phyloP scores from a whole-genome alignment of 2,797 vertebrate genomes.

The Pogonophryne albipinna region DNA sequence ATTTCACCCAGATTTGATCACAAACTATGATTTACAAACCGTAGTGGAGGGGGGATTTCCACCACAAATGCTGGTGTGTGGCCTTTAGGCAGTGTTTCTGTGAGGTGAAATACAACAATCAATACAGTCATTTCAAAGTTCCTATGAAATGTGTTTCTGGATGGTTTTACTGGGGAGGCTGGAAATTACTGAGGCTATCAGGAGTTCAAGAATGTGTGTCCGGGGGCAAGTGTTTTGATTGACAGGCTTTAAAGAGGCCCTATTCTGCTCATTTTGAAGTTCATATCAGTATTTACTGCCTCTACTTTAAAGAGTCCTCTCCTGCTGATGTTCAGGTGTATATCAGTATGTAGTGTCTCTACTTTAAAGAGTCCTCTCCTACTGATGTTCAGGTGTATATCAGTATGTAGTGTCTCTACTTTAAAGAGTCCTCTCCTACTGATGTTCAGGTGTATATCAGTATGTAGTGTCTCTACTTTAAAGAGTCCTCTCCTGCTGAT shows the following conservation, averaged over 20 bases:
- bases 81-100: neutral
- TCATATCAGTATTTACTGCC: too few species aligned
- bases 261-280: too few species aligned
- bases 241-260: constrained; percentile 8
- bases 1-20: neutral
- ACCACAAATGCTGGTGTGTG: neutral
- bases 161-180: constrained; percentile 28
- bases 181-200: constrained; percentile 24
- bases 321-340: too few species aligned
- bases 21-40: neutral
- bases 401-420: too few species aligned
- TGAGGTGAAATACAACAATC: constrained; percentile 29
- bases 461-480: too few species aligned
- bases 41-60: neutral
- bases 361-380: too few species aligned
- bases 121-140: constrained; percentile 37
- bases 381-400: too few species aligned
- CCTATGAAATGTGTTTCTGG: constrained; percentile 24
- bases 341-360: too few species aligned
- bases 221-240: neutral
- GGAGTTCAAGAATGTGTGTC: constrained; percentile 13
- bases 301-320: too few species aligned
- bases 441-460: too few species aligned
- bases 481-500: too few species aligned
- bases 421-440: too few species aligned